Evolutionary conservation across 1,140 invertebrate genomes (phyloP), one percentile per base, ranked within the genome.

Genomic region (Ceratosolen solmsi): DNA sequence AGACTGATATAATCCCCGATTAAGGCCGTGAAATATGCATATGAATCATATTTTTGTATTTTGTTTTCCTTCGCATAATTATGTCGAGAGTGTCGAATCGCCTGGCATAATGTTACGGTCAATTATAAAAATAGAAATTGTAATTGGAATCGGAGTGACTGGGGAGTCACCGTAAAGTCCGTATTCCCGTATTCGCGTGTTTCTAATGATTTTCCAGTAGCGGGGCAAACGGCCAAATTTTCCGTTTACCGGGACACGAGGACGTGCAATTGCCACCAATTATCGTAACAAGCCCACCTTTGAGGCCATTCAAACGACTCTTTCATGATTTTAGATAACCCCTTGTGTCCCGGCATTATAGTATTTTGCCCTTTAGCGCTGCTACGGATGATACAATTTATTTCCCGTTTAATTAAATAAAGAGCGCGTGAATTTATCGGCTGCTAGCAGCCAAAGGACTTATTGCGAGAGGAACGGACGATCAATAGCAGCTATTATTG

Each of bases 1-100:
- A 20, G 11, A 30, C 60, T 33, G 5, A 3, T 54, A 20, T 38
- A n/a, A 68, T 2, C 63, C n/a, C 1, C 36, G 33, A 68, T 68
- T 38, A 68, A 11, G 38, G 41, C 73, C 78, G 73, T 65, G 76
- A 73, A 85, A 88, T 87, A 86, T 89, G 86, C 87, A 85, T 87
- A 88, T 86, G 86, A 89, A 88, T 86, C 85, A 73, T 38, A 33
- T 51, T 87, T 84, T 86, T 84, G 87, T 83, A 90, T 88, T 86
- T 83, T 73, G 46, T 74, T 68, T 30, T 51, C 79, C 83, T 87
- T 89, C 87, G 86, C 87, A 90, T 74, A 49, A 74, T 90, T 90
- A 88, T 89, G 86, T 87, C 79, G 83, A 84, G 86, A 87, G 84
- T 85, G 83, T 85, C 85, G 84, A 86, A 87, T 86, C 87, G 82